Conservation (phyloP, 2,113 vertebrate species). For the Hyaena hyaena region DNA sequence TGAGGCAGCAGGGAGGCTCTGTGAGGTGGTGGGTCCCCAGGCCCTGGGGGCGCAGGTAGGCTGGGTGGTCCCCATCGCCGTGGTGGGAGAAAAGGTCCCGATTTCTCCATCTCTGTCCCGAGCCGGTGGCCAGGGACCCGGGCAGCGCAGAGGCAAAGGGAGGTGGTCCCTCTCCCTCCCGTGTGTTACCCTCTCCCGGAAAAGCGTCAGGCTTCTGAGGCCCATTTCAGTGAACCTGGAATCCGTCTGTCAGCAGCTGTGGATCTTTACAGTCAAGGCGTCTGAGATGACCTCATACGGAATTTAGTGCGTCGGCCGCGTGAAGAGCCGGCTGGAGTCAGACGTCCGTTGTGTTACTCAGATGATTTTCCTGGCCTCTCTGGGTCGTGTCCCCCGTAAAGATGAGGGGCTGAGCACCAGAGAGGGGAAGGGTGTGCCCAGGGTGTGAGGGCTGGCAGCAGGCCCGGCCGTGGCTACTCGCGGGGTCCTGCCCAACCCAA, state of each 20-base stretch:
- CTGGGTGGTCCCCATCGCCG: rapidly evolving
- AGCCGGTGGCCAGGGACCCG: no score
- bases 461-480: neutral
- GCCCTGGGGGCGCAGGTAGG: rapidly evolving
- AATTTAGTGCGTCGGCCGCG: rapidly evolving
- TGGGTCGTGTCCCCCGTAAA: rapidly evolving
- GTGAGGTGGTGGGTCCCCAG: neutral
- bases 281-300: rapidly evolving
- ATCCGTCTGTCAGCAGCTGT: rapidly evolving
- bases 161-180: no score
- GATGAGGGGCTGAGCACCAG: rapidly evolving
- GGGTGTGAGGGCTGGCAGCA: rapidly evolving
- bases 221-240: neutral
- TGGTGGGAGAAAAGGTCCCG: neutral
- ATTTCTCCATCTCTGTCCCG: neutral
- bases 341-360: rapidly evolving
- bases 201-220: rapidly evolving
- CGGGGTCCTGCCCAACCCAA: rapidly evolving
- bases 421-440: rapidly evolving
- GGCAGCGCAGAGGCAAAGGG: neutral
- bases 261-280: rapidly evolving
- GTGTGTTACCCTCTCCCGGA: rapidly evolving
- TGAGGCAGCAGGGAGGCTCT: neutral
- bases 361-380: no score
- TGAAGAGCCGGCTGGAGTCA: neutral